phyloP scores from a whole-genome alignment of 2,797 vertebrate species.

The Macropus fuliginosus region DNA sequence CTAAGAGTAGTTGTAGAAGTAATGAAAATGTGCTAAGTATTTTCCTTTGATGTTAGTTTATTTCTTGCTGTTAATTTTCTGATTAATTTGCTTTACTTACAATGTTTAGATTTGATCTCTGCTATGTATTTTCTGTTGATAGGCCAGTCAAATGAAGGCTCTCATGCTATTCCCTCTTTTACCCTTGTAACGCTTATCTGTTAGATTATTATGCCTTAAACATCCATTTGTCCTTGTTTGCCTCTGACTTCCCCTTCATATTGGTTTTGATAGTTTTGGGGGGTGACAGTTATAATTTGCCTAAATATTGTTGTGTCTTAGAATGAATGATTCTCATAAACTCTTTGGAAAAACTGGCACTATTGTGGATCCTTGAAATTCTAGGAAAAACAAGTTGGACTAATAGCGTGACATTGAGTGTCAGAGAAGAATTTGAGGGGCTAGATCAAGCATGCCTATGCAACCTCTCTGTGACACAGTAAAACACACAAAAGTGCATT shows the following conservation, averaged over 20 bases:
- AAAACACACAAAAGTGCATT: neutral
- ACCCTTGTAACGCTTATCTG: neutral
- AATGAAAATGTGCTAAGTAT: neutral
- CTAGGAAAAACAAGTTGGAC: neutral
- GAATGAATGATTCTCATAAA: neutral
- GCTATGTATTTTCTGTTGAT: too few species aligned
- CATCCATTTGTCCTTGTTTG: neutral
- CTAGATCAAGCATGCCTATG: neutral
- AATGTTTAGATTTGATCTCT: neutral
- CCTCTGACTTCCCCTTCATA: neutral
- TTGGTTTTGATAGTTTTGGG: slow-evolving; percentile 17
- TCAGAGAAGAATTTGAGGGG: neutral
- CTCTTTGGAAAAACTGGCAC: neutral
- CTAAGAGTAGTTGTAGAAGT: neutral
- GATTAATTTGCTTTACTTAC: neutral
- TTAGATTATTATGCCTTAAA: neutral
- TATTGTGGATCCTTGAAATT: neutral
- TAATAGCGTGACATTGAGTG: neutral
- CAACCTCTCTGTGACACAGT: neutral
- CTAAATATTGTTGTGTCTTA: neutral
- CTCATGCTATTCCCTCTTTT: neutral
- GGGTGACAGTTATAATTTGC: neutral
- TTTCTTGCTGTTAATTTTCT: neutral
- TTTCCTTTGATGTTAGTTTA: neutral
- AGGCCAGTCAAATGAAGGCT: neutral